These are phyloP conservation scores for Microcebus griseorufus DNA, from an alignment of 2,113 vertebrate genomes.

Conservation along the genomic window DNA sequence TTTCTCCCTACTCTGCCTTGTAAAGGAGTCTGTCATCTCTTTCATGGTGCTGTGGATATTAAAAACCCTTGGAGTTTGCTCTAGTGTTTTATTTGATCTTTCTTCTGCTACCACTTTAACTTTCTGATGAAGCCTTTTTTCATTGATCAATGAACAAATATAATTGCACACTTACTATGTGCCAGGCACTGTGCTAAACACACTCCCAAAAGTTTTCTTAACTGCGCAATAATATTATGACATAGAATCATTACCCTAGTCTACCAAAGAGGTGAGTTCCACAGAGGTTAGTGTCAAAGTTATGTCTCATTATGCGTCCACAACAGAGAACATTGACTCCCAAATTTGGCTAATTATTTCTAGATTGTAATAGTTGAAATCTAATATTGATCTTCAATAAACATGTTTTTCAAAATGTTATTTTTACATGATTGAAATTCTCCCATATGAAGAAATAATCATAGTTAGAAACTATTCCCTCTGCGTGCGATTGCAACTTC, in stretches of 20 bases:
- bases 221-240: background rate
- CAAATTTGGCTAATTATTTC: background rate
- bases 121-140: slow-evolving; percentile 26
- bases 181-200: background rate
- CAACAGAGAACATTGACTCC: background rate
- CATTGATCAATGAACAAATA: background rate
- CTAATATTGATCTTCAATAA: slow-evolving; percentile 2
- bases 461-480: background rate
- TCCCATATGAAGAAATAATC: background rate
- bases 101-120: background rate
- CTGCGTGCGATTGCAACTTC: background rate
- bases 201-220: background rate
- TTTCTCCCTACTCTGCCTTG: background rate
- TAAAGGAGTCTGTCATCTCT: background rate
- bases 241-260: background rate
- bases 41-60: background rate
- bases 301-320: background rate
- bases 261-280: background rate
- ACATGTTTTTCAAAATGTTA: background rate
- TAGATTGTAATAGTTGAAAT: background rate
- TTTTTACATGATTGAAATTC: background rate
- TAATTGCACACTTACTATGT: background rate
- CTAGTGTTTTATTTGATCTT: background rate
- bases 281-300: background rate
- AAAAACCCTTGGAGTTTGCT: background rate